Base-by-base conservation (phyloP, 2,113 vertebrate genomes). In the Panurus biarmicus region DNA sequence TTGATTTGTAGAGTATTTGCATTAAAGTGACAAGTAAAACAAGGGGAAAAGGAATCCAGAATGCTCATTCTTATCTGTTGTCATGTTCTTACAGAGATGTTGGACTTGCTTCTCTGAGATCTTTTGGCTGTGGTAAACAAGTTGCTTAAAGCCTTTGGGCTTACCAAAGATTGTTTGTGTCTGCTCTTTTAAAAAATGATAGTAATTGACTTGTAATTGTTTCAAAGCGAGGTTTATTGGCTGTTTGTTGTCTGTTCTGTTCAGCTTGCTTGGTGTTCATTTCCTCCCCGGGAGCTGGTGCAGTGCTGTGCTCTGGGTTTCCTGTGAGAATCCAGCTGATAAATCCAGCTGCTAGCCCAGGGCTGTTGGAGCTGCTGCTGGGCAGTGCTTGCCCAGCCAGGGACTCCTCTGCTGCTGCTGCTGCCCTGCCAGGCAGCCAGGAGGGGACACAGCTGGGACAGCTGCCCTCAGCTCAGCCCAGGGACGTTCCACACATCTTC, bases 1-100 rank as follows among this genome's bases (percentile, higher is more conserved):
- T 95, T 97, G 95, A 97, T 97, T 97, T 97, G 95, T 83, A 84
- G 93, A 94, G 93, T 97, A 93, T 96, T 97, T 96, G 89, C 94
- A 95, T 97, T 97, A 89, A 98, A 98, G 95, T 95, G 94, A 94
- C 96, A 95, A 94, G 94, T 97, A 83, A 85, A 85, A 66, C 28
- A 40, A 71, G 19, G n/a, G 86, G 58, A 85, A 93, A 51, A 89
- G 56, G 76, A 89, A 78, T 95, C 82, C 85, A 95, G 89, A 85
- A 58, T 80, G 58, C 74, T 24, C 50, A 54, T 80, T 96, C 84
- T 89, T 94, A 85, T 66, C 82, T 28, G 29, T 80, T 94, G 83
- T 73, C 83, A 80, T 76, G 86, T 87, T 94, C 70, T 94, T 96
- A 90, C 17, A 81, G 84, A 90, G 95, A 76, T 35, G 42, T 23